Evolutionary conservation across 2,888 invertebrate species (phyloP).

Genomic region (Rotaria socialis): DNA sequence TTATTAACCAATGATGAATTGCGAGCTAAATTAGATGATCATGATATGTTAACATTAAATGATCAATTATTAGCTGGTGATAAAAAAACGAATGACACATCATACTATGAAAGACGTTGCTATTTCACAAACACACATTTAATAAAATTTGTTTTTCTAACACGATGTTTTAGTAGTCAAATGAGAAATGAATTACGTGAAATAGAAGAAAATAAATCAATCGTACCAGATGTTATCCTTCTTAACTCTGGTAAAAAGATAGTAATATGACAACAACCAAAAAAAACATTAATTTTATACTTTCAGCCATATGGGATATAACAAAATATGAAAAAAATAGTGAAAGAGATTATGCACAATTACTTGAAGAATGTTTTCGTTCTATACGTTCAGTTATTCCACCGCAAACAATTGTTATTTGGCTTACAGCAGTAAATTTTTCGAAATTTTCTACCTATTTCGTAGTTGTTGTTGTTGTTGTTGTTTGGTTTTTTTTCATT

Average conservation of each 20-base stretch:
- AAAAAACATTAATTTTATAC: neutral
- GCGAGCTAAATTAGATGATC: constrained; percentile 10
- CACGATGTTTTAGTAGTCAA: constrained; percentile 28
- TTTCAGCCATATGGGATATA: constrained; percentile 18
- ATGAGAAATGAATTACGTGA: neutral
- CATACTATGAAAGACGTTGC: constrained; percentile 29
- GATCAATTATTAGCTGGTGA: constrained; percentile 34
- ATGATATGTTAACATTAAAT: neutral
- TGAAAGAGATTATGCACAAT: constrained; percentile 26
- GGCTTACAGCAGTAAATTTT: neutral
- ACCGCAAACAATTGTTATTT: neutral
- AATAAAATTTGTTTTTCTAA: constrained; percentile 19
- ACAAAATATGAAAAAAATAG: constrained; percentile 6
- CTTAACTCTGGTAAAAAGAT: neutral
- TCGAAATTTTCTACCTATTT: no score
- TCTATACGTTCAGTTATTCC: constrained; percentile 1
- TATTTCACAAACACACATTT: constrained; percentile 19
- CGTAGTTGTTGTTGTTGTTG: no score
- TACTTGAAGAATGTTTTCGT: constrained; percentile 24
- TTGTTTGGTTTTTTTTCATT: neutral
- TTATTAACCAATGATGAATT: constrained; percentile 24
- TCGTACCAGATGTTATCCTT: constrained; percentile 2
- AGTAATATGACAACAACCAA: no score
- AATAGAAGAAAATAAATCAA: neutral
- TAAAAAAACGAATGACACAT: constrained; percentile 20